These are phyloP conservation scores for Strix uralensis DNA, from an alignment of 2,113 vertebrate species.

Conservation along the genomic window DNA sequence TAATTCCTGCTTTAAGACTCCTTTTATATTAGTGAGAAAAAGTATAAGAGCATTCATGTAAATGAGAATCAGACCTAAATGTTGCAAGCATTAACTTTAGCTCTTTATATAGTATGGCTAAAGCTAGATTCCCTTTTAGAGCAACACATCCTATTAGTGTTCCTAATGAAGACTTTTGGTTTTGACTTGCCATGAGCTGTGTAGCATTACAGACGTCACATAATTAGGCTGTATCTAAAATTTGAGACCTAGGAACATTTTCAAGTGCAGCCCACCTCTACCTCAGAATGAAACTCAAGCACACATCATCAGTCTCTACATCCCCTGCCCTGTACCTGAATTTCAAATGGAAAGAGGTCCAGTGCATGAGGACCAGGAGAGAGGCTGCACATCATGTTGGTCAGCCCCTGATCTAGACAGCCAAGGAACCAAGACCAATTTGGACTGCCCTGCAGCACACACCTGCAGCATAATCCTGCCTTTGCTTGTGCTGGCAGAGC, in stretches of 20 bases:
- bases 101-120: background rate
- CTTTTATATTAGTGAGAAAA: background rate
- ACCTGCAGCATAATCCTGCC: background rate
- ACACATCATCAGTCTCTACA: background rate
- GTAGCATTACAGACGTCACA: background rate
- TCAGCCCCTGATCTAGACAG: background rate
- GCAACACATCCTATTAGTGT: background rate
- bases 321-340: background rate
- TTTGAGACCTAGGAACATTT: background rate
- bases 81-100: background rate
- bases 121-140: background rate
- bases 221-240: background rate
- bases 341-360: background rate
- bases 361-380: background rate
- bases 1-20: background rate
- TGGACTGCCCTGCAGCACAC: rapidly evolving
- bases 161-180: background rate
- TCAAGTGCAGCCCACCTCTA: background rate
- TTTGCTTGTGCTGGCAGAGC: background rate
- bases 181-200: background rate
- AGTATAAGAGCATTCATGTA: background rate
- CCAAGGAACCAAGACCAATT: background rate
- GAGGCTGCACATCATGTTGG: background rate
- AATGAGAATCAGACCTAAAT: background rate
- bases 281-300: background rate